A percentile compares a stretch with the other conserved stretches of the same genome.
Conservation (phyloP, 2,113 vertebrate species). For the Callospermophilus lateralis region DNA sequence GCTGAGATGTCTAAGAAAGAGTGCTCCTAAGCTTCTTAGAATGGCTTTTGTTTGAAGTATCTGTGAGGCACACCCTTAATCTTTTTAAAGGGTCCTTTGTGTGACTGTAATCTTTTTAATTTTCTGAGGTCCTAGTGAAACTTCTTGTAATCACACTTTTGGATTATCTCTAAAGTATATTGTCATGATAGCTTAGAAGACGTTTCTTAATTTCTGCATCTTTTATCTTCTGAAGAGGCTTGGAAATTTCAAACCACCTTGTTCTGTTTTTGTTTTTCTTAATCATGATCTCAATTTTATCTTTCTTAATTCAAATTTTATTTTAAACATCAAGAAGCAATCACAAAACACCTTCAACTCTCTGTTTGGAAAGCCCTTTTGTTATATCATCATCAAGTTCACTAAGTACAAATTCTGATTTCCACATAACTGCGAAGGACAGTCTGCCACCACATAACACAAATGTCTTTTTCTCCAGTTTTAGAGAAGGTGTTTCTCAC, state of each 20-base stretch:
- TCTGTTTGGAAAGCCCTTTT: neutral
- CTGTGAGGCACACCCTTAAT: neutral
- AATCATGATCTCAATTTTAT: neutral
- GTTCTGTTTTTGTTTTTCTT: neutral
- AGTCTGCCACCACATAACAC: neutral
- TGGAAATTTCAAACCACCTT: neutral
- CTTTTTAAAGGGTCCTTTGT: neutral
- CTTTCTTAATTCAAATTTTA: neutral
- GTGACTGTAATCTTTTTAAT: neutral
- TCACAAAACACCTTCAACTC: neutral
- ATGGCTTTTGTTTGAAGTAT: neutral
- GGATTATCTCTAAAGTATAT: neutral
- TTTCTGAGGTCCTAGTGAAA: neutral
- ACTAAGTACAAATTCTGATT: neutral
- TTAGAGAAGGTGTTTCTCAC: neutral
- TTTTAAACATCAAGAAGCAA: neutral
- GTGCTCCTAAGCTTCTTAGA: neutral
- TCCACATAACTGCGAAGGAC: neutral
- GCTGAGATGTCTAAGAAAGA: neutral
- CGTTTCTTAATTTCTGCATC: slow-evolving; percentile 7
- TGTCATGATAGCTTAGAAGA: neutral
- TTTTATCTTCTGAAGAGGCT: neutral
- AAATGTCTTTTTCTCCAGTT: neutral
- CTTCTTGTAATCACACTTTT: neutral
- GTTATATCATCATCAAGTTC: neutral